A percentile compares a stretch with the other conserved stretches of the same genome.
These are phyloP conservation scores for Gymnogyps californianus DNA, from an alignment of 2,113 vertebrate genomes.

Conservation along the genomic window DNA sequence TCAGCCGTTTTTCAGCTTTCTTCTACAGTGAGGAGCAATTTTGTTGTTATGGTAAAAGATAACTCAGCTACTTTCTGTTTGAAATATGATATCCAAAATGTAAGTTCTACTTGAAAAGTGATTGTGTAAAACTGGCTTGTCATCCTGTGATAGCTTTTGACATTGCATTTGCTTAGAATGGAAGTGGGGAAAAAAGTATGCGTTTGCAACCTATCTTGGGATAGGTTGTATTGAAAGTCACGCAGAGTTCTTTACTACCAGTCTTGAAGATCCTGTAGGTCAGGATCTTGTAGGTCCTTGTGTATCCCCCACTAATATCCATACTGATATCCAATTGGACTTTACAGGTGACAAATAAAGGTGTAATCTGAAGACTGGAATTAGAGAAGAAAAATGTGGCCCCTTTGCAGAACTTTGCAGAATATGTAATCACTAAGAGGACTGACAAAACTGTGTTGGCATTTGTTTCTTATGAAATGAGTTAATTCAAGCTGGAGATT, in stretches of 20 bases:
- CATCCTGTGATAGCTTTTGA: neutral
- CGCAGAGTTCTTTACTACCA: neutral
- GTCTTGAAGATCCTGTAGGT: neutral
- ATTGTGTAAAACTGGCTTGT: neutral
- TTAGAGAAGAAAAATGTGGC: neutral
- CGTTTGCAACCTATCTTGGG: neutral
- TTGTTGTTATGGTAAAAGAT: neutral
- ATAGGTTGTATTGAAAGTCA: neutral
- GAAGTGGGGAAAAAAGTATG: neutral
- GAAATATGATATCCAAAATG: neutral
- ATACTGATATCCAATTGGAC: neutral
- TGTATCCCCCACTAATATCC: neutral
- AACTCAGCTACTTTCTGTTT: neutral
- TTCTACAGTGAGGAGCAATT: neutral
- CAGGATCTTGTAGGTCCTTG: neutral
- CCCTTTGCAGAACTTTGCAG: neutral
- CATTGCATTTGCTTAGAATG: neutral
- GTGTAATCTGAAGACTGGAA: neutral
- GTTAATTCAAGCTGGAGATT: neutral
- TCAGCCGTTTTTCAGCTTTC: neutral
- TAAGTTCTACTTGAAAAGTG: neutral
- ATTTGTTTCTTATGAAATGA: neutral
- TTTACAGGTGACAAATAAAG: neutral
- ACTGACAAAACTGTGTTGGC: neutral
- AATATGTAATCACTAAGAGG: neutral